Percentiles rank a stretch among this genome's conserved stretches.
Evolutionary conservation across 2,888 invertebrate species (phyloP).

Genomic region (Anarsia innoxiella): DNA sequence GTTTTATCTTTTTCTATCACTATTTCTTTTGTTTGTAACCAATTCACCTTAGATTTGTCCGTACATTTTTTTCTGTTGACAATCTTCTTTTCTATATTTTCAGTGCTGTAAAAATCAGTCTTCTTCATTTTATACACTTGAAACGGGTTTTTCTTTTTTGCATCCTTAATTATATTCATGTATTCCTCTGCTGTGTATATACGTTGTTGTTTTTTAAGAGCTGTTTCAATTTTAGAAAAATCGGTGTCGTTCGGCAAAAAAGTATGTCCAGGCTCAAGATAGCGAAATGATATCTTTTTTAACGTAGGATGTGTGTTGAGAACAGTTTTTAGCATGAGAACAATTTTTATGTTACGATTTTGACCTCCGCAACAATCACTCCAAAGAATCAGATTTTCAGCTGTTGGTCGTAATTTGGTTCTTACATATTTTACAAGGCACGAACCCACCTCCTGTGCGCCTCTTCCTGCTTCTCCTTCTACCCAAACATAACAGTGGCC

Average conservation of each 20-base stretch:
- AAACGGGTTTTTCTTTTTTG: slow-evolving; percentile 4
- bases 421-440: slow-evolving; percentile 16
- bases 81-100: slow-evolving; percentile 6
- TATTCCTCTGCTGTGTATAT: slow-evolving; percentile 7
- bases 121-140: slow-evolving; percentile 6
- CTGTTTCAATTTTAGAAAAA: slow-evolving; percentile 7
- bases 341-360: slow-evolving; percentile 9
- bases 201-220: slow-evolving; percentile 1
- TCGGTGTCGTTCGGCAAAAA: slow-evolving; percentile 11
- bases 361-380: slow-evolving; percentile 14
- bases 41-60: slow-evolving; percentile 3
- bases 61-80: slow-evolving; percentile 5
- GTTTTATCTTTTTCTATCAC: slow-evolving; percentile 3
- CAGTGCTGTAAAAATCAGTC: slow-evolving; percentile 3
- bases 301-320: slow-evolving; percentile 2
- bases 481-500: slow-evolving; percentile 16
- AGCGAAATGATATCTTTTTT: slow-evolving; percentile 2
- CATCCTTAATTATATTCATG: not conserved
- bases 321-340: slow-evolving; percentile 4
- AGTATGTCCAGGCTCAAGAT: slow-evolving; percentile 3
- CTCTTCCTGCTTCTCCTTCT: slow-evolving; percentile 18
- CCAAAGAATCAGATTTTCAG: slow-evolving; percentile 13
- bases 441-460: slow-evolving; percentile 19
- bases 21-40: slow-evolving; percentile 10
- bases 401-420: not conserved